These are phyloP conservation scores for Aplocera efformata DNA, from an alignment of 2,888 invertebrate genomes.

Conservation along the genomic window DNA sequence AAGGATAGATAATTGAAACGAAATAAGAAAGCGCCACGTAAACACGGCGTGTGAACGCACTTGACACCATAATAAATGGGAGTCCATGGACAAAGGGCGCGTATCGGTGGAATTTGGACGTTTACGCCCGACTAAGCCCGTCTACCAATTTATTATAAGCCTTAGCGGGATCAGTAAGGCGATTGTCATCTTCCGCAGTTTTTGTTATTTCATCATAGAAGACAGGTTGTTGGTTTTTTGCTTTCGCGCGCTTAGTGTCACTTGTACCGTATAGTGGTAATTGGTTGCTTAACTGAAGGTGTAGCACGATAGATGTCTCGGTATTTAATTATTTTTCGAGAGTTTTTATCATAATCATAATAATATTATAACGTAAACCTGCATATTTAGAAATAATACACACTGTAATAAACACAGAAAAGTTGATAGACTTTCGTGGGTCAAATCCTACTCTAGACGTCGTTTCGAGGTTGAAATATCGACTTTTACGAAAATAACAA, in stretches of 20 bases:
- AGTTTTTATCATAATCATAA: too few species aligned
- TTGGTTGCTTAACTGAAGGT: slow-evolving; percentile 1
- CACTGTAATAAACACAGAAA: too few species aligned
- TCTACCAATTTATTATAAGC: slow-evolving; percentile 19
- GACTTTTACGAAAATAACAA: too few species aligned
- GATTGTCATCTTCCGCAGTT: slow-evolving; percentile 45
- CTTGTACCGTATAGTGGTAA: slow-evolving; percentile 13
- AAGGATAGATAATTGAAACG: slow-evolving; percentile 37
- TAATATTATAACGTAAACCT: too few species aligned
- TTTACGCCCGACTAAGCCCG: slow-evolving; percentile 32
- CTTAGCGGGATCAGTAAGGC: slow-evolving; percentile 35
- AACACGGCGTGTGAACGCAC: slow-evolving; percentile 57
- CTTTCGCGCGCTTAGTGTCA: slow-evolving; percentile 25
- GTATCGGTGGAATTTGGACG: slow-evolving; percentile 42
- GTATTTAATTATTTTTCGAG: too few species aligned
- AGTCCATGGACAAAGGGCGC: slow-evolving; percentile 43
- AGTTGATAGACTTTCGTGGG: too few species aligned
- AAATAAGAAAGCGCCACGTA: slow-evolving; percentile 58
- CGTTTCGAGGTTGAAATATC: too few species aligned
- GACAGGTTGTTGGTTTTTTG: slow-evolving; percentile 28
- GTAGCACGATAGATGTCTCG: too few species aligned
- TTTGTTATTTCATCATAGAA: slow-evolving; percentile 39
- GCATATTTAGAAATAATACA: too few species aligned
- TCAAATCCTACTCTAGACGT: too few species aligned
- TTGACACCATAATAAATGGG: slow-evolving; percentile 69